Evolutionary conservation across 1,140 invertebrate genomes (phyloP), one percentile per base, ranked within the genome.

Genomic region (Anagrus nilaparvatae): DNA sequence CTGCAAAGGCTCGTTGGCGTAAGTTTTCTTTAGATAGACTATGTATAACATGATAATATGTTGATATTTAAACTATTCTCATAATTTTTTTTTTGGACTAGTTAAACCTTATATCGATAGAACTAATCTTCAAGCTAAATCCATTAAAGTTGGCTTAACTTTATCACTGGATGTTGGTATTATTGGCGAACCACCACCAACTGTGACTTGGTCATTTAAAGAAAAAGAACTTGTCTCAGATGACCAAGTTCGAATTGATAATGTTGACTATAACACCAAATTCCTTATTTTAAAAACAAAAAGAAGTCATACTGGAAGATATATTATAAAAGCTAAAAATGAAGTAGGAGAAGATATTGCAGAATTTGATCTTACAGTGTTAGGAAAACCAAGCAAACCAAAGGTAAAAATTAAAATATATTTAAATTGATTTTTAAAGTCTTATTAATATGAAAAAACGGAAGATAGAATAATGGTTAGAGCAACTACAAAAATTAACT

Each of bases 91-190:
- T 10, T 33, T 32, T 29, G 17, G 16, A 35, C 24, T 30, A 91
- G 86, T 93, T 53, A 92, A 92, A 73, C 91, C 92, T 27, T 77
- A 80, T 54, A 96, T 96, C 59, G 91, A 96, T 54, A 77, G 91
- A 24, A 91, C 87, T 2, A 91, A 94, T 59, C 66, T 95, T 16
- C 84, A 90, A 57, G 77, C 79, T 7, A 60, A 90, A 0, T 78
- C 79, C 0, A 79, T 95, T 1, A 97, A 97, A 67, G 82, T 87
- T 41, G 94, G 94, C 19, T 78, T 97, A 28, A 87, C 88, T 18
- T 77, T 97, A 20, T 81, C 82, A 10, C 75, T 98, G 35, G 87
- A 95, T 58, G 76, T 98, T 2, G 93, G 96, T 50, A 82, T 96
- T 31, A 86, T 80, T 55, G 96, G 93, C 49, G 90, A 95, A 69